Percentiles rank a stretch among this genome's conserved stretches.
Evolutionary conservation across 2,797 vertebrate species (phyloP).

Genomic region (Pangasius larnaudii): DNA sequence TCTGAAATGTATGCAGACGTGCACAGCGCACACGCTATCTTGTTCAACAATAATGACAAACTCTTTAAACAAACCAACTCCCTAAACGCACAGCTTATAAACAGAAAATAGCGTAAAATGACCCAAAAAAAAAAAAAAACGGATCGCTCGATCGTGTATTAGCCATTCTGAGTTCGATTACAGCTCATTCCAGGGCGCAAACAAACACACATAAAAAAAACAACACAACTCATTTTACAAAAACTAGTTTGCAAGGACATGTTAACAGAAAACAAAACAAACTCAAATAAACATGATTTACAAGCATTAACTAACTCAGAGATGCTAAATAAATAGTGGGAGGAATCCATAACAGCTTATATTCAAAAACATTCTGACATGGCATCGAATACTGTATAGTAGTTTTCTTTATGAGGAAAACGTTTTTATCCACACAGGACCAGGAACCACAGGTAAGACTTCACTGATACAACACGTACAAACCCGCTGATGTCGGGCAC

Average conservation of each 20-base stretch:
- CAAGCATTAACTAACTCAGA: neutral
- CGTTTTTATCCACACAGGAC: slow-evolving; percentile 35
- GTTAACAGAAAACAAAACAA: neutral
- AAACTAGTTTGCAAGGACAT: neutral
- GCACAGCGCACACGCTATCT: slow-evolving; percentile 13
- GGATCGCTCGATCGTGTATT: neutral
- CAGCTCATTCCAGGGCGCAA: too few species aligned
- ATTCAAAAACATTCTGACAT: slow-evolving; percentile 30
- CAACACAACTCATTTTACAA: neutral
- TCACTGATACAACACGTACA: slow-evolving; percentile 23
- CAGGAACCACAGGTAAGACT: slow-evolving; percentile 36
- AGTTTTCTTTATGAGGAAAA: neutral
- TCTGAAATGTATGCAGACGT: slow-evolving; percentile 25
- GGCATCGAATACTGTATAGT: slow-evolving; percentile 34
- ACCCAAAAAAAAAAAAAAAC: neutral
- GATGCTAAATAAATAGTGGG: neutral
- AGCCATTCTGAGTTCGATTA: too few species aligned
- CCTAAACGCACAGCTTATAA: neutral
- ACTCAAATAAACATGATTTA: neutral
- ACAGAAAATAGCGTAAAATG: neutral
- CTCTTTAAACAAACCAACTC: neutral
- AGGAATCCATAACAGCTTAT: slow-evolving; percentile 22
- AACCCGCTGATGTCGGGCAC: neutral
- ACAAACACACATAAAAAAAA: neutral
- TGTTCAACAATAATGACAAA: neutral